Percentiles rank a stretch among this genome's conserved stretches.
Evolutionary conservation across 2,113 vertebrate species (phyloP).

Genomic region (Xenopus tropicalis): DNA sequence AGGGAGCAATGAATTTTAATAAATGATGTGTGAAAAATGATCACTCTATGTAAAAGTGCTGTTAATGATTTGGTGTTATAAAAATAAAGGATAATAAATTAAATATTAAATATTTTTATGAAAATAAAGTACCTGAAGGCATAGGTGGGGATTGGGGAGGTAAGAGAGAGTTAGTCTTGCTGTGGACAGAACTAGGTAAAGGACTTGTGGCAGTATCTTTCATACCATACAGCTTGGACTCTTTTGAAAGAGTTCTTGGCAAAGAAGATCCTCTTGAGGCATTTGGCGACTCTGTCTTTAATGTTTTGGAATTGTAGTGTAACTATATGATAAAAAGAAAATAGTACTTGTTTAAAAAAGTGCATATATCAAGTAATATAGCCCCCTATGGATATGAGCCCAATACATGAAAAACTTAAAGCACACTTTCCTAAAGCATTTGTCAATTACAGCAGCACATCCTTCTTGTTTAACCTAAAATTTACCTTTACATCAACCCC

Average conservation of each 20-base stretch:
- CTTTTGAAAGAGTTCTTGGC: constrained; percentile 94
- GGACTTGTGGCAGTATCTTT: constrained; percentile 79
- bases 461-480: neutral
- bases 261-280: constrained; percentile 94
- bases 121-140: constrained; percentile 82
- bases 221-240: constrained; percentile 98
- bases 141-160: constrained; percentile 92
- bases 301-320: constrained; percentile 97
- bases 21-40: too few relatives aligned
- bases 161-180: constrained; percentile 91
- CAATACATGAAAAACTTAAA: too few relatives aligned
- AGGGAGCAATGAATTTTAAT: too few relatives aligned
- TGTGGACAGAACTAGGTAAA: constrained; percentile 73
- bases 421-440: too few relatives aligned
- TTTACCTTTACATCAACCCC: constrained; percentile 97
- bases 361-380: too few relatives aligned
- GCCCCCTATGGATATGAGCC: too few relatives aligned
- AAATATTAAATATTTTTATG: too few relatives aligned
- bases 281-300: constrained; percentile 93
- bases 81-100: too few relatives aligned
- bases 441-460: too few relatives aligned
- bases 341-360: too few relatives aligned
- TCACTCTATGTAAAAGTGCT: too few relatives aligned
- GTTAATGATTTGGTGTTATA: too few relatives aligned
- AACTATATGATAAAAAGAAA: constrained; percentile 64